These are phyloP conservation scores for Amazona vittata DNA, from an alignment of 2,113 vertebrate genomes.

Conservation along the genomic window DNA sequence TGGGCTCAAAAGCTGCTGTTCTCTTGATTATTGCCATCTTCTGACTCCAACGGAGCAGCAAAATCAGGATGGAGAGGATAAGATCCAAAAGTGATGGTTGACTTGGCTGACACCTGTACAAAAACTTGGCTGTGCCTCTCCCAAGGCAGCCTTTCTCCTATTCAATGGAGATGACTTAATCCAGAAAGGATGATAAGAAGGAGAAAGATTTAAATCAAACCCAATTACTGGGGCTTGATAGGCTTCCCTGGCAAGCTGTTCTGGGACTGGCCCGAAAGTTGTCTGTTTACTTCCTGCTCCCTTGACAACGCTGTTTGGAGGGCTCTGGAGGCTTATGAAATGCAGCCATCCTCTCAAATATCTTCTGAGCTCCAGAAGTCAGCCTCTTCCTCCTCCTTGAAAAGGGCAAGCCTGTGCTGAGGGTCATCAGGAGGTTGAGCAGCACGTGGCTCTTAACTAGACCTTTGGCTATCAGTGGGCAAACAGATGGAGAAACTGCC, in stretches of 20 bases:
- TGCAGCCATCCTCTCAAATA: background rate
- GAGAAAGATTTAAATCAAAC: constrained; percentile 59
- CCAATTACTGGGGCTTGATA: constrained; percentile 12
- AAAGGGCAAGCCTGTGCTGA: background rate
- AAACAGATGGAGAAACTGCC: background rate
- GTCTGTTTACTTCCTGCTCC: constrained; percentile 10
- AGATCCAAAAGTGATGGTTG: background rate
- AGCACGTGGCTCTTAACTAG: fast-evolving
- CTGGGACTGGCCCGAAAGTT: constrained; percentile 23
- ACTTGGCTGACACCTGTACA: background rate
- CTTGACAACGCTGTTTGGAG: background rate
- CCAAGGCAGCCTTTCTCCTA: background rate
- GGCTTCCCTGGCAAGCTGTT: constrained; percentile 39
- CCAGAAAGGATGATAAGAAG: constrained; percentile 27
- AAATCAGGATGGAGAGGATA: background rate
- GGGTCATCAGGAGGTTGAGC: background rate
- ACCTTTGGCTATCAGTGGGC: background rate
- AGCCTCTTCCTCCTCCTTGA: background rate
- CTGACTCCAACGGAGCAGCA: background rate
- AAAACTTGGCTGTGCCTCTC: background rate
- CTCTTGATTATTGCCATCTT: background rate
- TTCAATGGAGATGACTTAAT: constrained; percentile 6
- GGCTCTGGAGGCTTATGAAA: background rate
- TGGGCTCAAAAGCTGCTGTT: background rate
- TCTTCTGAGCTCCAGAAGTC: background rate